A percentile compares a stretch with the other conserved stretches of the same genome.
phyloP scores from a whole-genome alignment of 2,888 invertebrate genomes.

The Microchrysa polita region DNA sequence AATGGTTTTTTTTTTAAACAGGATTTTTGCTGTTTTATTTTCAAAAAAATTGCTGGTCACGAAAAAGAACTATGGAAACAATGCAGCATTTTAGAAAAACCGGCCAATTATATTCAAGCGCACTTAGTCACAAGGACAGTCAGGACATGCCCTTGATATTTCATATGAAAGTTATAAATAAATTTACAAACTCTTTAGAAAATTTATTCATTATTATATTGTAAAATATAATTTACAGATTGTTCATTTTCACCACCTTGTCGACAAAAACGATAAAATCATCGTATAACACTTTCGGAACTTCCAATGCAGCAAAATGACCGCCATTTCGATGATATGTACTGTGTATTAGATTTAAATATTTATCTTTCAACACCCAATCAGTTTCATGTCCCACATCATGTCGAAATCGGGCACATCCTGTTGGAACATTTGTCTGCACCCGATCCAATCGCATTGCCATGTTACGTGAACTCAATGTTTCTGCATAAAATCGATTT shows the following conservation, averaged over 20 bases:
- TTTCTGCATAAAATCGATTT: slow-evolving; percentile 75
- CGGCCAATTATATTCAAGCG: too few species aligned
- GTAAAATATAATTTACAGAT: slow-evolving; percentile 9
- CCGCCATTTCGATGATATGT: slow-evolving; percentile 77
- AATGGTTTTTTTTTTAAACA: too few species aligned
- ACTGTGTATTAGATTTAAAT: slow-evolving; percentile 73
- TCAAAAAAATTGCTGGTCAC: too few species aligned
- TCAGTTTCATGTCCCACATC: slow-evolving; percentile 73
- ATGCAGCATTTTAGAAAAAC: too few species aligned
- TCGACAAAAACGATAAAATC: slow-evolving; percentile 74
- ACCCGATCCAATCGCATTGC: slow-evolving; percentile 64
- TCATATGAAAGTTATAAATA: too few species aligned
- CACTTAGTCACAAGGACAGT: too few species aligned
- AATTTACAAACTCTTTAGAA: too few species aligned
- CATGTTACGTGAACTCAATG: slow-evolving; percentile 56
- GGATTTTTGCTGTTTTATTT: too few species aligned
- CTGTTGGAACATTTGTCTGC: slow-evolving; percentile 75
- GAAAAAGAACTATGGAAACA: too few species aligned
- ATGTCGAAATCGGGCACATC: slow-evolving; percentile 77
- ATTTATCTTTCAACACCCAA: slow-evolving; percentile 69
- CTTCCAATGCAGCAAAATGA: slow-evolving; percentile 87
- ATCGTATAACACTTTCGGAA: slow-evolving; percentile 74
- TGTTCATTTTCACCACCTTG: slow-evolving; percentile 56
- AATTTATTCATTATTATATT: too few species aligned
- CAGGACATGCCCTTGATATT: too few species aligned